A percentile compares a stretch with the other conserved stretches of the same genome.
phyloP scores from a whole-genome alignment of 2,888 invertebrate genomes.

The Lomographa bimaculata region DNA sequence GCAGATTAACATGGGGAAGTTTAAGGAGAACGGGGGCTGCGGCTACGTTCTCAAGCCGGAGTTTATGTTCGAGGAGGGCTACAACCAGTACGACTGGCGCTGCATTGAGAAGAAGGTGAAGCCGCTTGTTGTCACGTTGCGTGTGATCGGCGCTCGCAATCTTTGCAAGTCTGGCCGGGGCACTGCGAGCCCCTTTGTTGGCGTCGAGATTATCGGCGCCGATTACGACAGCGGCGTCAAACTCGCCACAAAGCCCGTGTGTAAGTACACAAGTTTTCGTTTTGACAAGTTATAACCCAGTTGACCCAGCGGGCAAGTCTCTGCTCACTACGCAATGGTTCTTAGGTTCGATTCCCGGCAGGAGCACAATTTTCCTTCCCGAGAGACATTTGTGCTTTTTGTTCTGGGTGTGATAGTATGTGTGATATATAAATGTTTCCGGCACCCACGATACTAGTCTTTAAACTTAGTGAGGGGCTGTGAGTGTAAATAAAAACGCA shows the following conservation, averaged over 20 bases:
- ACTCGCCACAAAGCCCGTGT: constrained; percentile 92
- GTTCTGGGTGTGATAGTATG: too few species aligned
- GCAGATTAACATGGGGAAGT: constrained; percentile 97
- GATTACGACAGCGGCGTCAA: constrained; percentile 93
- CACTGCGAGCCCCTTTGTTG: constrained; percentile 94
- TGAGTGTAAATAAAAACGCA: too few species aligned
- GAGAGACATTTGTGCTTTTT: too few species aligned
- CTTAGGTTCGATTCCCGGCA: too few species aligned
- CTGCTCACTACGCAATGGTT: too few species aligned
- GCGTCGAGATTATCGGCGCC: constrained; percentile 95
- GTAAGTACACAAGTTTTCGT: constrained; percentile 81
- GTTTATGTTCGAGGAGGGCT: constrained; percentile 91
- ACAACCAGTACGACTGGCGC: constrained; percentile 89
- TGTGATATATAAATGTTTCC: too few species aligned
- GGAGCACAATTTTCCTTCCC: too few species aligned
- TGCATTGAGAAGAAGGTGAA: constrained; percentile 68
- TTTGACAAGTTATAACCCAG: too few species aligned
- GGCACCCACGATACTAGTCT: too few species aligned
- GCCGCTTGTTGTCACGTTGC: constrained; percentile 86
- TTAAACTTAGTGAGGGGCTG: too few species aligned
- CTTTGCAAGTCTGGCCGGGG: constrained; percentile 92
- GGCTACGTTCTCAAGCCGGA: constrained; percentile 96
- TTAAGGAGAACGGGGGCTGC: constrained; percentile 95
- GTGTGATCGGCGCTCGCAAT: constrained; percentile 95
- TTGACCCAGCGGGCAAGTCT: too few species aligned